These are phyloP conservation scores for Peromyscus attwateri DNA, from an alignment of 2,797 vertebrate species.

Conservation along the genomic window DNA sequence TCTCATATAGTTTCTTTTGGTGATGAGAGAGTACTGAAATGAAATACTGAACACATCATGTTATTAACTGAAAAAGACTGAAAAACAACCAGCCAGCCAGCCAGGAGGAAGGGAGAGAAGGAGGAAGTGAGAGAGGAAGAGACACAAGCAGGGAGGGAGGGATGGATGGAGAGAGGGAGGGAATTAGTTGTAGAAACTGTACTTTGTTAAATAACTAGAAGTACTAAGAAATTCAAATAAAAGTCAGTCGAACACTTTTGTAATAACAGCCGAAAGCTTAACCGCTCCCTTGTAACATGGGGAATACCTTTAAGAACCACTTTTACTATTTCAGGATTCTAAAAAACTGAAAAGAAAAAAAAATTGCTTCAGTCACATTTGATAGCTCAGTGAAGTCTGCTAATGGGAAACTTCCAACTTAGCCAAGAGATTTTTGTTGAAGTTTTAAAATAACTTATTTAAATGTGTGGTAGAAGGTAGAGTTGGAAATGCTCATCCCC, in stretches of 20 bases:
- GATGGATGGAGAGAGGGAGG: not conserved
- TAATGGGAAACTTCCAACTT: not conserved
- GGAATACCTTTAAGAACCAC: not conserved
- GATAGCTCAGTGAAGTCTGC: not conserved
- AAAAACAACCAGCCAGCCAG: not conserved
- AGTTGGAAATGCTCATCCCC: not conserved
- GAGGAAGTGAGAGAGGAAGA: not conserved
- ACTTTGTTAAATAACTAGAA: not conserved
- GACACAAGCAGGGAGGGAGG: accelerated
- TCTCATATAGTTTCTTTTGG: not conserved
- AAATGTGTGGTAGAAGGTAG: not conserved
- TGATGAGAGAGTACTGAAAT: not conserved
- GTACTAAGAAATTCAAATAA: constrained; percentile 12
- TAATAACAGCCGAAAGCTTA: constrained; percentile 4
- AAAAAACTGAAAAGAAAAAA: not conserved
- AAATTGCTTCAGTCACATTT: not conserved
- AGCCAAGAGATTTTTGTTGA: not conserved
- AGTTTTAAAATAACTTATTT: not conserved
- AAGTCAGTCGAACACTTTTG: constrained; percentile 4
- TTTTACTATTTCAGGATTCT: constrained; percentile 13
- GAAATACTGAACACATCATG: not conserved
- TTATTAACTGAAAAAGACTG: not conserved
- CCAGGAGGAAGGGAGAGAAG: not conserved
- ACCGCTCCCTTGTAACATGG: not conserved
- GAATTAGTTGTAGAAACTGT: not conserved